Evolutionary conservation across 1,140 invertebrate genomes (phyloP).

Genomic region (Bombyx mori): DNA sequence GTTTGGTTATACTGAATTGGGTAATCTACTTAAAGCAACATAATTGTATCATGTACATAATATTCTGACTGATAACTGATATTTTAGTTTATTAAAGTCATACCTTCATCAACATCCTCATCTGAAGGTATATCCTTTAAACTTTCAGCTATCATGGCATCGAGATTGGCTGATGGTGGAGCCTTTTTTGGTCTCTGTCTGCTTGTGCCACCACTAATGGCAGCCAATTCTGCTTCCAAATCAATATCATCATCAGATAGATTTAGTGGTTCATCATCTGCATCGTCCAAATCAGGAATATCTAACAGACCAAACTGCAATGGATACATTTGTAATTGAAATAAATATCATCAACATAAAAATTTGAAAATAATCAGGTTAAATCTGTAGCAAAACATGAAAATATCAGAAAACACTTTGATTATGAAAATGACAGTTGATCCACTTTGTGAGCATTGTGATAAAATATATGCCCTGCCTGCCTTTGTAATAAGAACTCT

Average conservation of each 20-base stretch:
- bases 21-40: too few species aligned
- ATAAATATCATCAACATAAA: not conserved
- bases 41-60: too few species aligned
- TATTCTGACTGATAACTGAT: too few species aligned
- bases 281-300: conserved; percentile 76
- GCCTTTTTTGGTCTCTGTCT: conserved; percentile 68
- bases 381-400: not conserved
- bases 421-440: too few species aligned
- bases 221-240: conserved; percentile 88
- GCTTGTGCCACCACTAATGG: conserved; percentile 75
- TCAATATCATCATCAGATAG: conserved; percentile 81
- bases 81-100: too few species aligned
- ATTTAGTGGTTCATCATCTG: conserved; percentile 70
- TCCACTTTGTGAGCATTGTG: too few species aligned
- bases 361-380: too few species aligned
- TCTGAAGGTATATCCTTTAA: conserved; percentile 81
- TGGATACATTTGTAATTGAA: not conserved
- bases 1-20: too few species aligned
- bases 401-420: not conserved
- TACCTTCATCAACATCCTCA: conserved; percentile 73
- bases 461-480: too few species aligned
- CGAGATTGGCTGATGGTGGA: conserved; percentile 70
- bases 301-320: conserved; percentile 82
- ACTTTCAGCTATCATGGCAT: conserved; percentile 82
- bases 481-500: too few species aligned